Evolutionary conservation across 2,888 invertebrate genomes (phyloP), one percentile per base, ranked within the genome.

Genomic region (Meganola albula): DNA sequence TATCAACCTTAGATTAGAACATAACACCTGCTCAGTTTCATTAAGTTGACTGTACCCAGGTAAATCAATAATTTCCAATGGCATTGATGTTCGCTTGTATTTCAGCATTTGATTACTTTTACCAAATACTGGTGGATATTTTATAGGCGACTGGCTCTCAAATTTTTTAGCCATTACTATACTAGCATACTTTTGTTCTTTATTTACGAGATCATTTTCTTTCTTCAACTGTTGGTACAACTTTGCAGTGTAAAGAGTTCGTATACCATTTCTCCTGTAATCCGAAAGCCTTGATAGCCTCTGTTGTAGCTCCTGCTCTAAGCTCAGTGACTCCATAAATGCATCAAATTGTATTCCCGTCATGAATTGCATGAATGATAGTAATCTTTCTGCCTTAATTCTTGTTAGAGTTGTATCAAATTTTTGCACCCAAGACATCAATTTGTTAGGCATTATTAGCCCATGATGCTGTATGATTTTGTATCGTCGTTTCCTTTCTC

Each of bases 11-110:
- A 91, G 84, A 25, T 82, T 87, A 1, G 94, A 92, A 65, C 97
- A 97, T 3, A 97, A 79, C 27, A 91, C 90, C 44, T 88, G 90
- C 67, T 97, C 97, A 16, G 88, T 80, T 7, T 88, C 75, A 18
- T 87, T 84, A n/a, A 97, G 79, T 41, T 90, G 90, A 16, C 93
- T 91, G 64, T 90, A 96, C 0, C 93, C 93, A 0, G 95, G 94
- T 41, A 96, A 73, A 46, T 93, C 94, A 30, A 88, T 56, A 39
- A 94, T 90, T 31, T 92, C 90, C 12, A 87, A 50, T 0, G 88
- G 88, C 63, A 84, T 78, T 12, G 71, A 63, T 5, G 74, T 66
- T 24, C 83, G 67, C 54, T 80, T 87, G 10, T 64, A 60, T 33
- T 64, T 76, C 20, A 66, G 63, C 4, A 62, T 21, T 18, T 59